A percentile compares a stretch with the other conserved stretches of the same genome.
Conservation (phyloP, 2,113 vertebrate genomes). For the Excalfactoria chinensis region DNA sequence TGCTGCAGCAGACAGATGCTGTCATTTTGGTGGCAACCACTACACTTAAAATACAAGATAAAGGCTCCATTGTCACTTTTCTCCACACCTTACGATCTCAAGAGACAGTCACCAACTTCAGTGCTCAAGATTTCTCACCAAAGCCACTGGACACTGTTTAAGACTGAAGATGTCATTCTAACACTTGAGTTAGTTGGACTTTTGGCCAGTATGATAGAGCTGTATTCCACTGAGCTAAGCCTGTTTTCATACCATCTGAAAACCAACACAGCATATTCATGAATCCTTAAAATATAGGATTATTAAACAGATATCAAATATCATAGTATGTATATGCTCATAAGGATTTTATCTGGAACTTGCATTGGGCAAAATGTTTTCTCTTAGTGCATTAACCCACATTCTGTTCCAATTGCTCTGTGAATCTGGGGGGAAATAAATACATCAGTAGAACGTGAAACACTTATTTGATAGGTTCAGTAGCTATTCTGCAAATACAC, state of each 20-base stretch:
- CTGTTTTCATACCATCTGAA: background rate
- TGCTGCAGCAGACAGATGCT: background rate
- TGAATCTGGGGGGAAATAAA: rapidly evolving
- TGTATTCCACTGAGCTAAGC: background rate
- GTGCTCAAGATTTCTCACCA: background rate
- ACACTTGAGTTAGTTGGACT: background rate
- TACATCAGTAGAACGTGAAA: background rate
- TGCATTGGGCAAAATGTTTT: background rate
- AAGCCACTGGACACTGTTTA: background rate
- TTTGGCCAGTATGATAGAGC: background rate
- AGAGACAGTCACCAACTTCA: background rate
- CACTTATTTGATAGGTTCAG: background rate
- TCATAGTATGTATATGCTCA: background rate
- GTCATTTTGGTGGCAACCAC: background rate
- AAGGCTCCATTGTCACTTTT: background rate
- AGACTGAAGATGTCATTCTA: background rate
- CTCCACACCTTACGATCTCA: background rate
- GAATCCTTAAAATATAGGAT: background rate
- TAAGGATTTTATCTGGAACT: background rate
- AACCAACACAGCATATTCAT: background rate
- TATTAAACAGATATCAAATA: background rate
- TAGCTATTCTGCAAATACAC: background rate
- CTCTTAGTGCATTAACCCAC: background rate
- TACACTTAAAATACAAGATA: background rate
- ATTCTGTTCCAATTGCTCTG: background rate